Conservation (phyloP, 2,797 vertebrate genomes). For the Rhincodon typus region DNA sequence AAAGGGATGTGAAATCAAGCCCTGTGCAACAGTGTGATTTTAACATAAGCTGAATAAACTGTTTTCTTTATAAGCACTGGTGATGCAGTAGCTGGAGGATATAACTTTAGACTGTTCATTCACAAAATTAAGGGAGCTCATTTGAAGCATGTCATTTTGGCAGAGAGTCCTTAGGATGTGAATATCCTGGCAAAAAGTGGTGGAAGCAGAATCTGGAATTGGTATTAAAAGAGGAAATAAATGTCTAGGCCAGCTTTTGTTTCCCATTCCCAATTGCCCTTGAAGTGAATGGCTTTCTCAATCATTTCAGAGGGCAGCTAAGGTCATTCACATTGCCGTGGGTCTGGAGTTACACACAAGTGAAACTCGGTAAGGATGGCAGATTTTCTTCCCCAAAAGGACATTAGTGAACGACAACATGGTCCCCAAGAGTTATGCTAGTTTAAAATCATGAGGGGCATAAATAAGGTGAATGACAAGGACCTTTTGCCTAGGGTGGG, state of each 20-base stretch:
- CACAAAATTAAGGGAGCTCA: not conserved
- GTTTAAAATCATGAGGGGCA: too few relatives aligned
- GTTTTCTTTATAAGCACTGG: not conserved
- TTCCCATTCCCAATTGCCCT: too few relatives aligned
- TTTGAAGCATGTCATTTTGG: not conserved
- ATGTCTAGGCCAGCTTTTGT: not conserved
- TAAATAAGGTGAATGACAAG: too few relatives aligned
- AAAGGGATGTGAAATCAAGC: not conserved
- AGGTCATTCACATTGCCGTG: too few relatives aligned
- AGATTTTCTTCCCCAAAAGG: too few relatives aligned
- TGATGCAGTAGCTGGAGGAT: not conserved
- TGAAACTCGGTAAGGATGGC: too few relatives aligned
- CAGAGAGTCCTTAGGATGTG: not conserved
- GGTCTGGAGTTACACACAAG: too few relatives aligned
- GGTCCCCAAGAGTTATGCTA: too few relatives aligned
- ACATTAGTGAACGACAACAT: too few relatives aligned
- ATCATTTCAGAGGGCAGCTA: too few relatives aligned
- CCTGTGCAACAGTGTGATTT: not conserved
- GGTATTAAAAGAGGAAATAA: not conserved
- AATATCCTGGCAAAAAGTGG: not conserved
- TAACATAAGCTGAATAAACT: not conserved
- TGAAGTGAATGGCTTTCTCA: too few relatives aligned
- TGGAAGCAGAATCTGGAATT: not conserved
- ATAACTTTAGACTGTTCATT: not conserved
- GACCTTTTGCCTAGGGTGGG: too few relatives aligned